Evolutionary conservation across 1,140 invertebrate species (phyloP), one percentile per base, ranked within the genome.

Genomic region (Aphaenogaster rudis): DNA sequence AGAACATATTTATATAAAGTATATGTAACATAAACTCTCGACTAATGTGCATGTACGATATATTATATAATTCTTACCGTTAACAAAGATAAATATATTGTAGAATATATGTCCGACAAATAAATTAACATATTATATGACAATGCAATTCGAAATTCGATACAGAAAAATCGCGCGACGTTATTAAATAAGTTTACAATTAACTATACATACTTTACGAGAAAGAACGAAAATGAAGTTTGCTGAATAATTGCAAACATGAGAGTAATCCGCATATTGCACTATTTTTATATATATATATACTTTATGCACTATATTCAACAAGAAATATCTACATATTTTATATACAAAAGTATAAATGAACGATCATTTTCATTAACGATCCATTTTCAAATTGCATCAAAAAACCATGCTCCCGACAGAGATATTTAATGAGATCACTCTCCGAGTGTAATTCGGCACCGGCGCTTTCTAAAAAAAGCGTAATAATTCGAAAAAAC

Each of bases 21-120:
- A 91, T 86, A 85, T 93, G 88, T 92, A 90, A 90, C 74, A 91
- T 87, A 88, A 28, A 28, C 28, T 28, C 85, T 86, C 86, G 90
- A 86, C 88, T 93, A 93, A 93, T 92, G 87, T 84, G 63, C 69
- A 21, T 61, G n/a, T 80, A 77, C 11, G 45, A 77, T 69, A 52
- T 81, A 74, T 50, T 84, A 61, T 66, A 50, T 64, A 61, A 87
- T 74, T 86, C 42, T 67, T 87, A 82, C 50, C 11, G 57, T 85
- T 87, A 74, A 87, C n/a, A 74, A 76, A 84, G 7, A 84, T 87
- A 76, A 87, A 84, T 74, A 39, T 74, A 84, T 50, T 67, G 64
- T 86, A 86, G 67, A 71, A 71, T 57, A 81, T 36, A 69, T 52
- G 11, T 71, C 42, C 61, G 84, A 66, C 4, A 21, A 81, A 71